Conservation (phyloP, 2,797 vertebrate genomes). For the Etheostoma perlongum region DNA sequence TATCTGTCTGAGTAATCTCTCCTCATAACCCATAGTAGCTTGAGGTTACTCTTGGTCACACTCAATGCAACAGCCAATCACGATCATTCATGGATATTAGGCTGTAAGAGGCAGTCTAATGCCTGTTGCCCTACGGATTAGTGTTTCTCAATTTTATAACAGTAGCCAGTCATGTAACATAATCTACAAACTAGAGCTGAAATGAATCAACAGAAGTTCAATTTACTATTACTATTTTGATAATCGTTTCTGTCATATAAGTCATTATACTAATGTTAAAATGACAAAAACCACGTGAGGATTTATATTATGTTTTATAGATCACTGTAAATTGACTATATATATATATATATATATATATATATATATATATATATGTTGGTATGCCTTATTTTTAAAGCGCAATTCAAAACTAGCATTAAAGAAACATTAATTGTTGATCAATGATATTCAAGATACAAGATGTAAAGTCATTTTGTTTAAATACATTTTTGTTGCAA, state of each 20-base stretch:
- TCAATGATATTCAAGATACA: not conserved
- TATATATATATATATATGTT: not conserved
- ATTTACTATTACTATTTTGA: not conserved
- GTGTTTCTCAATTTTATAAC: not conserved
- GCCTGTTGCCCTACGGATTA: conserved; percentile 18
- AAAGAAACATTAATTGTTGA: not conserved
- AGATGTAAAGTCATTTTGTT: not conserved
- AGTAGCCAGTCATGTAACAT: not conserved
- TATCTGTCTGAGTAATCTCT: conserved; percentile 56
- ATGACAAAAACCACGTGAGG: not conserved
- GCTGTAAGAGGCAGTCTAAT: not conserved
- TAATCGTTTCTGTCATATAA: not conserved
- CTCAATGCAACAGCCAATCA: conserved; percentile 44
- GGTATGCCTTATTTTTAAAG: not conserved
- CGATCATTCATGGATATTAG: conserved; percentile 3
- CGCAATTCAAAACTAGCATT: not conserved
- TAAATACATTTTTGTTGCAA: no score
- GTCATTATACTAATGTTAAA: not conserved
- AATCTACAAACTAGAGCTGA: not conserved
- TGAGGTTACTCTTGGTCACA: conserved; percentile 69
- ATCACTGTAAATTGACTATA: not conserved
- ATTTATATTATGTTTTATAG: not conserved
- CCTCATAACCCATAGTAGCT: conserved; percentile 66
- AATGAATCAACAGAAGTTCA: not conserved
- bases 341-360: not conserved